Evolutionary conservation across 2,888 invertebrate species (phyloP).

Genomic region (Neuroscelio doddi): DNA sequence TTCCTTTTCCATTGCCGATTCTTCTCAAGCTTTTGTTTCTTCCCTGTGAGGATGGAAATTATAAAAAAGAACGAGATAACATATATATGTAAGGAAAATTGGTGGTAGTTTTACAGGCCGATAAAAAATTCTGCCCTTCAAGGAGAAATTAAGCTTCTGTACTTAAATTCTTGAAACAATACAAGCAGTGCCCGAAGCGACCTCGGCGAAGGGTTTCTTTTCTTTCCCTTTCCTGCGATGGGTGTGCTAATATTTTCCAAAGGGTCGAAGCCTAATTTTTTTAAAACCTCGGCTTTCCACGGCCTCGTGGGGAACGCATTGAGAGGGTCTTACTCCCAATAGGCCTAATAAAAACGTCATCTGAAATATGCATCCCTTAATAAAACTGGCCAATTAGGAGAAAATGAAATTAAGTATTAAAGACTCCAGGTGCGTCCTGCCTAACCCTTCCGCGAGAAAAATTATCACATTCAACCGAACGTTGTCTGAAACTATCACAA

Average conservation of each 20-base stretch:
- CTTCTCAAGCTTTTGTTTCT: slow-evolving; percentile 10
- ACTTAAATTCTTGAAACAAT: slow-evolving; percentile 68
- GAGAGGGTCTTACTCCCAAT: slow-evolving; percentile 60
- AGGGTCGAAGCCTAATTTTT: slow-evolving; percentile 70
- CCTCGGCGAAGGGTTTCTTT: slow-evolving; percentile 58
- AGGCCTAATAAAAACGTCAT: slow-evolving; percentile 71
- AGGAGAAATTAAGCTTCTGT: slow-evolving; percentile 65
- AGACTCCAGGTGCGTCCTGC: slow-evolving; percentile 46
- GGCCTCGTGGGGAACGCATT: slow-evolving; percentile 25
- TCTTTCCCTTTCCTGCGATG: too few relatives aligned
- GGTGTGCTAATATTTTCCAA: slow-evolving; percentile 68
- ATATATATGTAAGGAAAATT: slow-evolving; percentile 26
- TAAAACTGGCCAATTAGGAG: slow-evolving; percentile 71
- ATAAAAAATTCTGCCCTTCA: slow-evolving; percentile 25
- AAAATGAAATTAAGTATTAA: slow-evolving; percentile 71
- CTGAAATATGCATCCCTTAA: slow-evolving; percentile 72
- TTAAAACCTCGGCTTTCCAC: slow-evolving; percentile 49
- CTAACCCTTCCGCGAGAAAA: slow-evolving; percentile 42
- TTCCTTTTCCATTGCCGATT: slow-evolving; percentile 25
- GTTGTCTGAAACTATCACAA: too few relatives aligned
- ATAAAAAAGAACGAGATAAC: slow-evolving; percentile 7
- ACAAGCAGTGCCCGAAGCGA: slow-evolving; percentile 47
- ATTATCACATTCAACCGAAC: too few relatives aligned
- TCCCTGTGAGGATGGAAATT: slow-evolving; percentile 26
- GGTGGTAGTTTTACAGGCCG: slow-evolving; percentile 17